Evolutionary conservation across 2,888 invertebrate species (phyloP).

Genomic region (Eupelmus urozonus): DNA sequence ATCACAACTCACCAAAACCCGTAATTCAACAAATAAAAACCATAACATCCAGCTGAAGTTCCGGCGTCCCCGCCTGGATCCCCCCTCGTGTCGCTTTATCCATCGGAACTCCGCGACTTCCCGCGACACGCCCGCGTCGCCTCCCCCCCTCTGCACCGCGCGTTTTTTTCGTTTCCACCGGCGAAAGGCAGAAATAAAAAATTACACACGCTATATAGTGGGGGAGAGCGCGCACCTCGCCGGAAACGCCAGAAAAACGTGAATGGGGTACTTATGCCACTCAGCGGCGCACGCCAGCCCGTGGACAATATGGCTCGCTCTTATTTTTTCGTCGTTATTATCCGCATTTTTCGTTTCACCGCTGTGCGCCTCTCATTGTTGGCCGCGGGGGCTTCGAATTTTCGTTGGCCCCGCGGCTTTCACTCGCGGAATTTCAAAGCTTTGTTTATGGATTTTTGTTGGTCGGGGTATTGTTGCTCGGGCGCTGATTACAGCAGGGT

Average conservation of each 20-base stretch:
- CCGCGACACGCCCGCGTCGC: constrained; percentile 58
- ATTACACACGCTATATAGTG: constrained; percentile 4
- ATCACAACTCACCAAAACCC: too few relatives aligned
- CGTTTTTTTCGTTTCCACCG: constrained; percentile 39
- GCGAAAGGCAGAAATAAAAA: constrained; percentile 17
- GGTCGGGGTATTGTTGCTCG: background rate
- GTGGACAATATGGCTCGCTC: constrained; percentile 28
- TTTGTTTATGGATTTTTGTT: background rate
- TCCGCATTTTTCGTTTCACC: constrained; percentile 7
- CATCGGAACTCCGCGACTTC: constrained; percentile 47
- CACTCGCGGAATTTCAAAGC: background rate
- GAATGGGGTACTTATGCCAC: constrained; percentile 70
- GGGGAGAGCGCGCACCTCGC: constrained; percentile 52
- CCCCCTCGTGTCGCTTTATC: constrained; percentile 14
- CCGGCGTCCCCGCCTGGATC: too few relatives aligned
- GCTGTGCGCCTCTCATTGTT: constrained; percentile 37
- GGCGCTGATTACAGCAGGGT: too few relatives aligned
- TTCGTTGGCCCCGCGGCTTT: constrained; percentile 8
- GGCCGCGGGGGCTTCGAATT: background rate
- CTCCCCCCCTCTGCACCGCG: constrained; percentile 10
- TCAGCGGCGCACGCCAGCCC: constrained; percentile 66
- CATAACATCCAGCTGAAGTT: too few relatives aligned
- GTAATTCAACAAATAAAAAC: too few relatives aligned
- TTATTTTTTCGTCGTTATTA: background rate
- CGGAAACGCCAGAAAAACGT: constrained; percentile 72